Conservation (phyloP, 2,888 invertebrate species). For the Sphinx pinastri region DNA sequence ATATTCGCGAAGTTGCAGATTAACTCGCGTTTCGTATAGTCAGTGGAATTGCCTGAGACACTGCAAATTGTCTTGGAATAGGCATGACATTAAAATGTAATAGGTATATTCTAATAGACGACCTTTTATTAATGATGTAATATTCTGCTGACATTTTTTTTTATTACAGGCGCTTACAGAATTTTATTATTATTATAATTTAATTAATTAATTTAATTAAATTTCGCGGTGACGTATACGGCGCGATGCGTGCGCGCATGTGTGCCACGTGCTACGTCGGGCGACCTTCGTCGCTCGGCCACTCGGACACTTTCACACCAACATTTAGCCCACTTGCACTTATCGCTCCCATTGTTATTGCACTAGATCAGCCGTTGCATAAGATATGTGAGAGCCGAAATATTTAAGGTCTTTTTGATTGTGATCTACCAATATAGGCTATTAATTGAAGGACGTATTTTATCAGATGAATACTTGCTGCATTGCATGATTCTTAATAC, state of each 20-base stretch:
- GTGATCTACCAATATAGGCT: not conserved
- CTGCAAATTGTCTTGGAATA: too few relatives aligned
- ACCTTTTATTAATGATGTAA: too few relatives aligned
- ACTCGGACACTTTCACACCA: slow-evolving; percentile 72
- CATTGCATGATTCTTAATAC: not conserved
- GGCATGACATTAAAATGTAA: slow-evolving; percentile 36
- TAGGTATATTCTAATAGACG: not conserved
- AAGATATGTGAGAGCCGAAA: slow-evolving; percentile 37
- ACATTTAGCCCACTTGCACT: slow-evolving; percentile 64
- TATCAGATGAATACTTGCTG: too few relatives aligned
- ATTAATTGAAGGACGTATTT: not conserved
- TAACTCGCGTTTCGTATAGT: too few relatives aligned
- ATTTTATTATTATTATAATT: too few relatives aligned
- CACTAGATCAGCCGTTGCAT: slow-evolving; percentile 54
- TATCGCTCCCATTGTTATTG: slow-evolving; percentile 61
- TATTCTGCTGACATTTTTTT: too few relatives aligned
- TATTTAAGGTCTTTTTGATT: slow-evolving; percentile 17
- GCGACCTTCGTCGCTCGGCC: slow-evolving; percentile 62
- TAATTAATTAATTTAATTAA: too few relatives aligned
- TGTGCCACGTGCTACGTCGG: slow-evolving; percentile 38
- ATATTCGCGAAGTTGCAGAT: too few relatives aligned
- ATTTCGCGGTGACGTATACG: slow-evolving; percentile 37
- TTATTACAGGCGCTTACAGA: too few relatives aligned
- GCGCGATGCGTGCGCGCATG: slow-evolving; percentile 36
- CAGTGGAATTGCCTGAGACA: too few relatives aligned